Base-by-base conservation (phyloP, 37 sponge, comb jelly and placozoan species). In the Tethya wilhelma region DNA sequence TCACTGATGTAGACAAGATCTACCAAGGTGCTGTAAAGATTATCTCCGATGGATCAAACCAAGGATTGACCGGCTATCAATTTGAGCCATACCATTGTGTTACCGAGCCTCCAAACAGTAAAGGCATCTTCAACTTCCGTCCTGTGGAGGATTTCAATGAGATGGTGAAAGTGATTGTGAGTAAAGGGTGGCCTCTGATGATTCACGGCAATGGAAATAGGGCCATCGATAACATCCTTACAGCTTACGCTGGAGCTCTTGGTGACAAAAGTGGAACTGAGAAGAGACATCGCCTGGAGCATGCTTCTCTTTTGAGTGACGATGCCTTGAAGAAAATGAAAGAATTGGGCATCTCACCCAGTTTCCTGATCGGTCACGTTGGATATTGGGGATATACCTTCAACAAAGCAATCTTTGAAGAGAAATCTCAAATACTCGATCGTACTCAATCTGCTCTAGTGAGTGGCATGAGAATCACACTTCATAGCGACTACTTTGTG, bases 51-150 rank as follows among this genome's bases (percentile, higher is more conserved):
- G 74, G 74, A 11, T 73, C 74, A 45, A 73, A 73, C 56, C 74
- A 73, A 73, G 74, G 74, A 73, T 73, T 73, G 33, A 73, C 74
- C 17, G 74, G 74, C 9, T 73, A 73, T 45, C 74, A 73, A 73
- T 28, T 4, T 46, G 74, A 73, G 29, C 9, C 56, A 11, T 73
- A 73, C 38, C 57, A 56, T 14, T 73, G 74, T 36, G 56, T 45
- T 7, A 49, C 74, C 45, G 74, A 14, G 45, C 25, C 7, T 14
- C 38, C 26, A 45, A 28, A 73, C 9, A 14, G 7, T 45, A 8
- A 26, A 6, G 44, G 26, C 28, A 12, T 60, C 7, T 12, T 25
- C 28, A 26, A 60, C 11, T n/a, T 60, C 25, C 11, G 25, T 60
- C 26, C 63, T 60, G 74, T 29, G 28, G 17, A 8, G 5, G 74